phyloP scores from a whole-genome alignment of 2,113 vertebrate species.

The Crypturellus undulatus region DNA sequence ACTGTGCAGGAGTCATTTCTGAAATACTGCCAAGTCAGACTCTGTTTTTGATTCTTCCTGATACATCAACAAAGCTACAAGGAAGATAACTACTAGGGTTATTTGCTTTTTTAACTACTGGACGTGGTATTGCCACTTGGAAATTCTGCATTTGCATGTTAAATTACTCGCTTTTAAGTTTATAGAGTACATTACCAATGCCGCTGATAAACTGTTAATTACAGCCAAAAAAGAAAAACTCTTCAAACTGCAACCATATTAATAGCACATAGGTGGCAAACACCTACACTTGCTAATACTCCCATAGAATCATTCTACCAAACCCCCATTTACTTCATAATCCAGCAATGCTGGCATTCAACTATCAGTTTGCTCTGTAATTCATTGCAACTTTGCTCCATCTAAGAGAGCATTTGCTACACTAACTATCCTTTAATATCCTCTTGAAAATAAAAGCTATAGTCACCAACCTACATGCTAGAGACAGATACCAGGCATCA shows the following conservation, averaged over 20 bases:
- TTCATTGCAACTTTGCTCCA: too few species aligned
- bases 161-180: constrained; percentile 51
- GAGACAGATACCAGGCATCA: constrained; percentile 35
- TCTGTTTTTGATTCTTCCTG: background rate
- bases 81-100: background rate
- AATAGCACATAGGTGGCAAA: too few species aligned
- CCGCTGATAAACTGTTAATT: constrained; percentile 17
- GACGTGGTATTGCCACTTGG: background rate
- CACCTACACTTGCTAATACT: too few species aligned
- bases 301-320: too few species aligned
- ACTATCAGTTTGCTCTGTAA: too few species aligned
- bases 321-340: too few species aligned
- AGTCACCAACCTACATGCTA: background rate
- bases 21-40: background rate
- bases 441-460: too few species aligned
- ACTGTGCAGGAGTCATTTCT: background rate
- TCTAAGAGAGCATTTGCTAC: too few species aligned
- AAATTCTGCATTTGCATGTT: constrained; percentile 35
- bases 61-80: background rate
- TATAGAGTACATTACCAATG: constrained; percentile 32
- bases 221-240: too few species aligned
- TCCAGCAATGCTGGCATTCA: too few species aligned
- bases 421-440: too few species aligned
- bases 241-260: too few species aligned
- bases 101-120: background rate